Evolutionary conservation across 2,888 invertebrate species (phyloP).

Genomic region (Noctua janthina): DNA sequence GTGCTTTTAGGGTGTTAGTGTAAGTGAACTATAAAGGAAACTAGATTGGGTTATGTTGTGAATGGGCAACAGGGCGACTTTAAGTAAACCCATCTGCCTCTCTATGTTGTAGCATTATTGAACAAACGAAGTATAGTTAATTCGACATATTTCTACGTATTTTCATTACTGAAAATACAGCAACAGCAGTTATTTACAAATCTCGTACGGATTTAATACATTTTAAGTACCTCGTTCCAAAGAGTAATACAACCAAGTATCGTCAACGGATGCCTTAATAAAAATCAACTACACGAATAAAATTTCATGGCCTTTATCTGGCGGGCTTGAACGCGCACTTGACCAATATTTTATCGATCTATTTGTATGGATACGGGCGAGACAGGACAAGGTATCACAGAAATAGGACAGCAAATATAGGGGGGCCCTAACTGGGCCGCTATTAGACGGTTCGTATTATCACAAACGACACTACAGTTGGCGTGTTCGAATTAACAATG

Average conservation of each 20-base stretch:
- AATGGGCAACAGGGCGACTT: background rate
- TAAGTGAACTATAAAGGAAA: background rate
- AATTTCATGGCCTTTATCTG: constrained; percentile 54
- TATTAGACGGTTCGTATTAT: constrained; percentile 17
- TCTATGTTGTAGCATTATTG: background rate
- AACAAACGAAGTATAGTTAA: background rate
- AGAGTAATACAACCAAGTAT: constrained; percentile 19
- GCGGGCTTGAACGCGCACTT: constrained; percentile 50
- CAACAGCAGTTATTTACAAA: constrained; percentile 8
- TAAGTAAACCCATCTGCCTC: background rate
- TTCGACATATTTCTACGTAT: background rate
- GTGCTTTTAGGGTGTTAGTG: background rate
- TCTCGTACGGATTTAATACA: constrained; percentile 13
- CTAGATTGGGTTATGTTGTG: background rate
- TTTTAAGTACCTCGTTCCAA: constrained; percentile 14
- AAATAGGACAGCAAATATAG: constrained; percentile 57
- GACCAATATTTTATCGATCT: constrained; percentile 63
- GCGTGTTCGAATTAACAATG: constrained; percentile 39
- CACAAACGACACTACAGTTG: constrained; percentile 29
- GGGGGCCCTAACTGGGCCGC: constrained; percentile 33
- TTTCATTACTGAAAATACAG: background rate
- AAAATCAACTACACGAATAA: constrained; percentile 56
- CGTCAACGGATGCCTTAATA: constrained; percentile 39
- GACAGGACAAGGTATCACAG: constrained; percentile 48
- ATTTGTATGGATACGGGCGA: constrained; percentile 60